Base-by-base conservation (phyloP, 1,140 invertebrate species). In the Drosophila ambigua region DNA sequence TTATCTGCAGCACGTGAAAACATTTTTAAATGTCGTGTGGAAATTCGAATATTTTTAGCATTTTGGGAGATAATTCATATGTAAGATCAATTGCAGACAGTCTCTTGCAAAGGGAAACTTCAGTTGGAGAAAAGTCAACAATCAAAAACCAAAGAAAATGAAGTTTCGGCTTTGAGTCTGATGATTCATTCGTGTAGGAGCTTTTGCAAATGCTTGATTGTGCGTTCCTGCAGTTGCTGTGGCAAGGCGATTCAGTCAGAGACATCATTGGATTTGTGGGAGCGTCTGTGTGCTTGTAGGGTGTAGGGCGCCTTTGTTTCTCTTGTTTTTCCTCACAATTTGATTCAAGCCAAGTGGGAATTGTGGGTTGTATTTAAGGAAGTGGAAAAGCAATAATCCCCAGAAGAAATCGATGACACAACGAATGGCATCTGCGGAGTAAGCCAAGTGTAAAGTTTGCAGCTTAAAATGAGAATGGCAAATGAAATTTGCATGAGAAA, bases 1-100 rank as follows among this genome's bases (percentile, higher is more conserved):
- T 78, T 82, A 82, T 82, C 64, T 75, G 79, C 74, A 82, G 48
- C 11, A 43, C 59, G 51, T 57, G 72, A 81, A 72, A 77, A 68
- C 44, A 78, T 76, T 53, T 66, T 50, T 59, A 53, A 59, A 44
- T 28, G 43, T 44, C 67, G 35, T 49, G 26, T 57, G 64, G 50
- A 23, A 5, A 67, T 67, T 67, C 28, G 20, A 55, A 20, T 20
- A 20, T 20, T 20, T 20, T n/a, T n/a, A n/a, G n/a, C n/a, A n/a
- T n/a, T n/a, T n/a, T n/a, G n/a, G n/a, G n/a, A n/a, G n/a, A n/a
- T n/a, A 20, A 20, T 20, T 20, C 20, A 20, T 20, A 20, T 20
- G 20, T 20, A 35, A 35, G 31, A 31, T 31, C 8, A 8, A 31
- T 31, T 31, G 31, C 31, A 3, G 8, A 3, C 8, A 31, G 0